Evolutionary conservation across 2,888 invertebrate species (phyloP).

Genomic region (Drepana falcataria): DNA sequence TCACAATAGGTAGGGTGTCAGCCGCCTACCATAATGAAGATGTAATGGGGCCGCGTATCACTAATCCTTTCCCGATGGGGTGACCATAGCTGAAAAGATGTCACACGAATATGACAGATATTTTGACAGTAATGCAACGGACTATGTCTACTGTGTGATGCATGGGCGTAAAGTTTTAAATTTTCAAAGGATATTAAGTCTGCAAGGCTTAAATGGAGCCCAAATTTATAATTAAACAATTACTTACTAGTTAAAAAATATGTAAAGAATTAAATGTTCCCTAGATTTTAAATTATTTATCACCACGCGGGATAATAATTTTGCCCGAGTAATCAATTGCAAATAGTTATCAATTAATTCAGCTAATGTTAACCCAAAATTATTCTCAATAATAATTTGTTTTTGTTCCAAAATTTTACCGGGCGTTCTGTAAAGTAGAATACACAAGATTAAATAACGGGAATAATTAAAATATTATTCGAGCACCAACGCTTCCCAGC

Average conservation of each 20-base stretch:
- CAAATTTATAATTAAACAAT: too few species aligned
- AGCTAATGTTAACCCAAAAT: too few species aligned
- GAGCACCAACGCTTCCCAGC: constrained; percentile 59
- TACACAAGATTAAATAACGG: constrained; percentile 26
- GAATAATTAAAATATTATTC: constrained; percentile 52
- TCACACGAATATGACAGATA: constrained; percentile 76
- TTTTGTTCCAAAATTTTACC: too few species aligned
- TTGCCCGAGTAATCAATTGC: too few species aligned
- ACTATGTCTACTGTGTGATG: constrained; percentile 39
- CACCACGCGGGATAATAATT: too few species aligned
- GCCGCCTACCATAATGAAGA: constrained; percentile 77
- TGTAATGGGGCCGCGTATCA: constrained; percentile 69
- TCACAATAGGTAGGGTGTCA: constrained; percentile 54
- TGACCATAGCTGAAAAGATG: constrained; percentile 68
- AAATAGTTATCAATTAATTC: too few species aligned
- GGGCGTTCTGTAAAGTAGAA: too few species aligned
- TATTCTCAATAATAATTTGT: too few species aligned
- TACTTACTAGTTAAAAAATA: background rate
- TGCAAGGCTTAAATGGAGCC: background rate
- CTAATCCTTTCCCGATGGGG: constrained; percentile 73
- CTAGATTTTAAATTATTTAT: too few species aligned
- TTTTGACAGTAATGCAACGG: constrained; percentile 77
- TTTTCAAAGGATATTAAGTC: constrained; percentile 20
- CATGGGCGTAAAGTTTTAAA: constrained; percentile 39
- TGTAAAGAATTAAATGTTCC: background rate